Conservation (phyloP, 2,113 vertebrate species). For the Gyps fulvus region DNA sequence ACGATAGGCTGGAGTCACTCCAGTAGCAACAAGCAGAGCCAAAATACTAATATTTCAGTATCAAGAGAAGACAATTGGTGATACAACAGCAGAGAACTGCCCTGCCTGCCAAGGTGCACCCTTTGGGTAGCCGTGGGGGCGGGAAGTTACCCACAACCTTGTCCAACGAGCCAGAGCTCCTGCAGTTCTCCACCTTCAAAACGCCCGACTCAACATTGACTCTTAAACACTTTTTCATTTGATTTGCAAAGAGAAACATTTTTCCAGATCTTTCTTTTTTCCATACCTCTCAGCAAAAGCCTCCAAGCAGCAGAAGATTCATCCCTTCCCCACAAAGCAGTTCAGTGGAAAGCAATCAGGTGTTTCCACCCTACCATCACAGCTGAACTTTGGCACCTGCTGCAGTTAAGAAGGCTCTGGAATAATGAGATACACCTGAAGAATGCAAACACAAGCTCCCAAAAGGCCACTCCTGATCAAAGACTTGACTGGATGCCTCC, state of each 20-base stretch:
- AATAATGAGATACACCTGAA: neutral
- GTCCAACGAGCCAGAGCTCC: accelerated
- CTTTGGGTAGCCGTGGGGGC: accelerated
- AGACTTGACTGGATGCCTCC: neutral
- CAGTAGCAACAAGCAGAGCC: accelerated
- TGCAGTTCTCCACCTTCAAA: accelerated
- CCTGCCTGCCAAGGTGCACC: neutral
- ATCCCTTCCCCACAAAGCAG: accelerated
- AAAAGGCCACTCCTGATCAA: neutral
- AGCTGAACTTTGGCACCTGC: neutral
- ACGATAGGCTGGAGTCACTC: neutral
- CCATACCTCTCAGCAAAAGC: neutral
- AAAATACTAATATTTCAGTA: accelerated
- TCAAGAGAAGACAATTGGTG: accelerated
- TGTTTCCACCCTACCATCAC: neutral
- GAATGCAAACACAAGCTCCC: accelerated
- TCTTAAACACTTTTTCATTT: accelerated
- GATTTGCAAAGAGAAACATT: accelerated
- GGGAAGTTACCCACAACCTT: accelerated
- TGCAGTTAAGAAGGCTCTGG: neutral
- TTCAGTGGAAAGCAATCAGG: accelerated
- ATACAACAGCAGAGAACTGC: accelerated
- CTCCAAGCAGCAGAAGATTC: neutral
- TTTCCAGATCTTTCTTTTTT: neutral
- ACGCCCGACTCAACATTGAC: accelerated